A percentile compares a stretch with the other conserved stretches of the same genome.
phyloP scores from a whole-genome alignment of 2,888 invertebrate species.

The Litoditis marina region DNA sequence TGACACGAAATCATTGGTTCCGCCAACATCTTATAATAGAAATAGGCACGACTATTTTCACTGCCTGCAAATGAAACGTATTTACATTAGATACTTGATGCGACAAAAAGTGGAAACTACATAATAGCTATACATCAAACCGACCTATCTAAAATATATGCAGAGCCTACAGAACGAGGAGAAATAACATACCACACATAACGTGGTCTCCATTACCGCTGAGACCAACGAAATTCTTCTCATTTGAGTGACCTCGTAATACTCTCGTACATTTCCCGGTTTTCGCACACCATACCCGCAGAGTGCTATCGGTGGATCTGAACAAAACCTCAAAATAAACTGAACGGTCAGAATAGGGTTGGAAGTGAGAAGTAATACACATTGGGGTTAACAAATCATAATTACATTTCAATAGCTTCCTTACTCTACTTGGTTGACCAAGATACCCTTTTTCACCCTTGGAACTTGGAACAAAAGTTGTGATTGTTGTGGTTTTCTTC shows the following conservation, averaged over 20 bases:
- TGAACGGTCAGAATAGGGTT: too few relatives aligned
- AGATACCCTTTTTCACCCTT: too few relatives aligned
- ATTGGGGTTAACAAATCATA: too few relatives aligned
- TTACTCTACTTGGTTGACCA: too few relatives aligned
- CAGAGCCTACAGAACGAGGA: too few relatives aligned
- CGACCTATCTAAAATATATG: too few relatives aligned
- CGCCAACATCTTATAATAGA: slow-evolving; percentile 85
- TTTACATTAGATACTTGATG: not conserved
- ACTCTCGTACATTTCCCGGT: slow-evolving; percentile 71
- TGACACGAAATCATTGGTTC: slow-evolving; percentile 72
- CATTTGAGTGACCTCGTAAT: slow-evolving; percentile 86
- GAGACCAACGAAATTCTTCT: slow-evolving; percentile 91
- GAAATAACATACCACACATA: slow-evolving; percentile 73
- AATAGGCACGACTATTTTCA: slow-evolving; percentile 86
- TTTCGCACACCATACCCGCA: slow-evolving; percentile 85
- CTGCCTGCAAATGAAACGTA: slow-evolving; percentile 66
- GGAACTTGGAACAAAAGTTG: too few relatives aligned
- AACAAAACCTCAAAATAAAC: slow-evolving; percentile 14
- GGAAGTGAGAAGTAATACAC: too few relatives aligned
- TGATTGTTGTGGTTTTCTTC: too few relatives aligned
- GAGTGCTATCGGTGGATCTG: slow-evolving; percentile 81
- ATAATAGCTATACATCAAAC: too few relatives aligned
- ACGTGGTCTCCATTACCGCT: slow-evolving; percentile 88
- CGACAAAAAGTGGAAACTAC: too few relatives aligned
- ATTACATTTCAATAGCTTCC: too few relatives aligned